These are phyloP conservation scores for Trichoplusia ni DNA, from an alignment of 1,140 invertebrate genomes.

Conservation along the genomic window DNA sequence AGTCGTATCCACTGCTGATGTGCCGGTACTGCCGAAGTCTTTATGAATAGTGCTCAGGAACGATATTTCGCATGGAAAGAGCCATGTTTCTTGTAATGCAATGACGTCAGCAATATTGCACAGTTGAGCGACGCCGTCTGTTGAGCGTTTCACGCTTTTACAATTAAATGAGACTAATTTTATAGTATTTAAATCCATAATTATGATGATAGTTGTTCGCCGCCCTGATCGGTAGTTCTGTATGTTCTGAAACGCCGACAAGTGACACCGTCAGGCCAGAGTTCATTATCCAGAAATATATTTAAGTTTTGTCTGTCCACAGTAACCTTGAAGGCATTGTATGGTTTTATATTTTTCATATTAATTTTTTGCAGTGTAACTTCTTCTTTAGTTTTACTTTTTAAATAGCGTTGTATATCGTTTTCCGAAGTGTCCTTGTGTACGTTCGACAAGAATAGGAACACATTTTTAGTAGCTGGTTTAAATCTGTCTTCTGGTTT, in stretches of 20 bases:
- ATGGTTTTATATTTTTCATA: too few relatives aligned
- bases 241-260: conserved; percentile 29
- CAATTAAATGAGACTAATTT: conserved; percentile 23
- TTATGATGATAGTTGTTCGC: not conserved
- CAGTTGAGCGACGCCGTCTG: not conserved
- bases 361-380: too few relatives aligned
- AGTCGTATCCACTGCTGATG: conserved; percentile 1
- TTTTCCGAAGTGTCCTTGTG: too few relatives aligned
- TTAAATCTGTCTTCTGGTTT: too few relatives aligned
- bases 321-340: conserved; percentile 25
- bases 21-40: conserved; percentile 21
- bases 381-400: too few relatives aligned
- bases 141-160: conserved; percentile 5
- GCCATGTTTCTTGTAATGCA: too few relatives aligned
- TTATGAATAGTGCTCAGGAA: conserved; percentile 5
- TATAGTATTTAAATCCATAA: too few relatives aligned
- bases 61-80: too few relatives aligned
- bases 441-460: too few relatives aligned
- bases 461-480: too few relatives aligned
- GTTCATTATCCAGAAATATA: conserved; percentile 11
- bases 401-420: too few relatives aligned
- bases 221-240: not conserved
- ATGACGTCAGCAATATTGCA: conserved; percentile 14
- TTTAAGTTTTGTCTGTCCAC: conserved; percentile 19
- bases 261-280: conserved; percentile 31